Evolutionary conservation across 2,797 vertebrate species (phyloP), one percentile per base, ranked within the genome.

Genomic region (Nothura maculosa): DNA sequence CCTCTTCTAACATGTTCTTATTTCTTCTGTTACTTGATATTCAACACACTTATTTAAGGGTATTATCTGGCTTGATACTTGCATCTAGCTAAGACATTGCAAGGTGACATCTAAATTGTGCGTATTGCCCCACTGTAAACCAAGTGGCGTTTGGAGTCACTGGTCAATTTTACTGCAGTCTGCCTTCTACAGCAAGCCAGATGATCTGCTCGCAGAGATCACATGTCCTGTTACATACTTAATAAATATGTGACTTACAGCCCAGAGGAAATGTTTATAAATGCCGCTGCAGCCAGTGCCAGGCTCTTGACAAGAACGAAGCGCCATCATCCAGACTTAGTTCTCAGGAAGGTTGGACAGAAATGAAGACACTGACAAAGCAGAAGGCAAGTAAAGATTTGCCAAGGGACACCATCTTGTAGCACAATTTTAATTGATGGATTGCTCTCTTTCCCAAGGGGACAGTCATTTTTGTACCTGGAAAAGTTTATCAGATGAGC

Each of bases 401-500:
- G 63, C 89, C 68, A 69, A 40, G 79, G 85, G 74, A 93, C 40
- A 70, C 92, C 54, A 75, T 47, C 77, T 84, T n/a, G 0, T 93
- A 81, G 85, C 50, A 34, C 25, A 28, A 58, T 86, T 90, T 89
- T 91, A 90, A 82, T 90, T 89, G 93, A 85, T 72, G 22, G 86
- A 22, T 83, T 90, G n/a, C 80, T 87, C 84, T 81, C 60, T 79
- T 96, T 96, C 87, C 90, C 75, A 75, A 83, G 76, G 76, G 86
- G 34, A 92, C 91, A 2, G 84, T 92, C 87, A 93, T 94, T 93
- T 95, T 85, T 70, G 22, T 94, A 92, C 89, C 86, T 93, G 90
- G 88, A 96, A 96, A 97, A 97, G 94, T 94, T 96, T 96, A 94
- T 97, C 92, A 94, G 85, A 84, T 92, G 91, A 94, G 92, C 74